phyloP scores from a whole-genome alignment of 2,113 vertebrate genomes.

The Uropsilus gracilis region DNA sequence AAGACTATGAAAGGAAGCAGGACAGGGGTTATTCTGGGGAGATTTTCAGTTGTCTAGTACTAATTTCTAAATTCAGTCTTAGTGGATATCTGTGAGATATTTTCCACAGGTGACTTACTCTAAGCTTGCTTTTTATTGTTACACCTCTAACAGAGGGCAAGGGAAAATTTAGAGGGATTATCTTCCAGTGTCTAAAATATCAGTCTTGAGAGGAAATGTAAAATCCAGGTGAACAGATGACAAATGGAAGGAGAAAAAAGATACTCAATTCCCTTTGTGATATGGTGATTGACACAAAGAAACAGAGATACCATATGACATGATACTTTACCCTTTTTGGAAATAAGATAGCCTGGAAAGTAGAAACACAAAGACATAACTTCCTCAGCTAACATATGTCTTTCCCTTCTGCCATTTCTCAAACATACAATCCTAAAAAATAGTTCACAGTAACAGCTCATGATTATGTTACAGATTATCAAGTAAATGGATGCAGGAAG shows the following conservation, averaged over 20 bases:
- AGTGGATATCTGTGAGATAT: background rate
- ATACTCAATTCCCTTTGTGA: constrained; percentile 24
- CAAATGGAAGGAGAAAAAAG: constrained; percentile 46
- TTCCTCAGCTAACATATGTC: constrained; percentile 57
- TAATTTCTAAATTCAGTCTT: constrained; percentile 6
- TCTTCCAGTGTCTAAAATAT: constrained; percentile 31
- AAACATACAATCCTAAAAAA: background rate
- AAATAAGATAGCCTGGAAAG: constrained; percentile 56
- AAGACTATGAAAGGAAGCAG: constrained; percentile 86
- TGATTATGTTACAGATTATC: background rate
- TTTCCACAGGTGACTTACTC: background rate
- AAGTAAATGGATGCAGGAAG: background rate
- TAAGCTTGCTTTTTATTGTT: background rate
- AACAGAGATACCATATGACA: background rate
- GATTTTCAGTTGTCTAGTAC: background rate
- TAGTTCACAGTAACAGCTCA: background rate
- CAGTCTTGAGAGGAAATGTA: constrained; percentile 54
- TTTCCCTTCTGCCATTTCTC: constrained; percentile 45
- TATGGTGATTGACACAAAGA: constrained; percentile 43
- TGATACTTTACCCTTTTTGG: constrained; percentile 10
- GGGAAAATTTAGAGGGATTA: background rate
- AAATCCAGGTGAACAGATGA: constrained; percentile 64
- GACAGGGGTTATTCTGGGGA: constrained; percentile 25
- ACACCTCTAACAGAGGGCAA: background rate
- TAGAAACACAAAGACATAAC: constrained; percentile 43